A percentile compares a stretch with the other conserved stretches of the same genome.
phyloP scores from a whole-genome alignment of 2,113 vertebrate species.

The Rutilus rutilus region DNA sequence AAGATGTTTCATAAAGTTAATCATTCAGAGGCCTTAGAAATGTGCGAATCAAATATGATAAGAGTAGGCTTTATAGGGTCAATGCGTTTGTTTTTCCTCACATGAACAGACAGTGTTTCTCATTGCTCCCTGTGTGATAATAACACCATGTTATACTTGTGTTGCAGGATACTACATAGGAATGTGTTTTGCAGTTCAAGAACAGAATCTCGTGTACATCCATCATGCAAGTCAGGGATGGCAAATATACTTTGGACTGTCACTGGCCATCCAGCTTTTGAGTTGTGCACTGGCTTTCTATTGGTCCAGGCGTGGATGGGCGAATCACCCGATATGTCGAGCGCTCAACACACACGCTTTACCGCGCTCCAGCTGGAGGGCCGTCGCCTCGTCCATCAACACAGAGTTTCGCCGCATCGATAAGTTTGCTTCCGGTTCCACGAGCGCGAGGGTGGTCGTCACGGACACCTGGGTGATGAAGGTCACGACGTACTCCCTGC shows the following conservation, averaged over 20 bases:
- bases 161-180: slow-evolving; percentile 89
- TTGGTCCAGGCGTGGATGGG: slow-evolving; percentile 85
- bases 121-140: background rate
- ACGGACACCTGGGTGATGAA: slow-evolving; percentile 93
- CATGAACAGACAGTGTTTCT: background rate
- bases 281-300: slow-evolving; percentile 76
- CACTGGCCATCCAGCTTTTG: slow-evolving; percentile 73
- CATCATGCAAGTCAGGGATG: slow-evolving; percentile 78
- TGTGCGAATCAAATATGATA: no score
- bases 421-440: slow-evolving; percentile 88
- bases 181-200: slow-evolving; percentile 90
- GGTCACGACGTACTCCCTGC: slow-evolving; percentile 86
- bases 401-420: slow-evolving; percentile 90
- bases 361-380: slow-evolving; percentile 78
- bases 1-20: no score
- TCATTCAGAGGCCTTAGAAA: no score
- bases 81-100: background rate
- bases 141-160: background rate
- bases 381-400: slow-evolving; percentile 86
- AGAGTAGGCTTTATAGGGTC: no score
- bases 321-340: slow-evolving; percentile 82
- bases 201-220: slow-evolving; percentile 80
- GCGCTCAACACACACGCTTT: slow-evolving; percentile 75
- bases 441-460: slow-evolving; percentile 86
- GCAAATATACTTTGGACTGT: slow-evolving; percentile 78